Evolutionary conservation across 2,888 invertebrate species (phyloP).

Genomic region (Hanleya hanleyi): DNA sequence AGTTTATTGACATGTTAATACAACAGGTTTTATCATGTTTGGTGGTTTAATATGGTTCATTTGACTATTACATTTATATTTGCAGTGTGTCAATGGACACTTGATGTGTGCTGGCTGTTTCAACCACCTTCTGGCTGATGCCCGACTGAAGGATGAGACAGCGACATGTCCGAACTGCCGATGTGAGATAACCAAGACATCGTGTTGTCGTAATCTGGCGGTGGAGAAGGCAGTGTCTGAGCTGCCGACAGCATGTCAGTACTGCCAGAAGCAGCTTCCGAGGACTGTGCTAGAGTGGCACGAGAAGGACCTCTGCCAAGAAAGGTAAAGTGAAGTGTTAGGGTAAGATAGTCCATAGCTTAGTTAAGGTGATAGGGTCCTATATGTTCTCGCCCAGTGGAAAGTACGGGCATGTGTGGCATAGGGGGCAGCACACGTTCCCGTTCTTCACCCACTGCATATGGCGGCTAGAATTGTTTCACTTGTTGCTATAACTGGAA

Average conservation of each 20-base stretch:
- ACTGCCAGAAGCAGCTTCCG: constrained; percentile 89
- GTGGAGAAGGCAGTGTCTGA: constrained; percentile 97
- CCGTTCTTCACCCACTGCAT: constrained; percentile 7
- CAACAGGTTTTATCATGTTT: too few species aligned
- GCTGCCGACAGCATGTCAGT: constrained; percentile 92
- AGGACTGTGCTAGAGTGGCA: constrained; percentile 89
- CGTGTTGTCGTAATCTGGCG: constrained; percentile 90
- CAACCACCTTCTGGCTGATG: constrained; percentile 95
- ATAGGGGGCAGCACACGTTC: background rate
- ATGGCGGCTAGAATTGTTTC: constrained; percentile 14
- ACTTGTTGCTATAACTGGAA: constrained; percentile 32
- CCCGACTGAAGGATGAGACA: constrained; percentile 91
- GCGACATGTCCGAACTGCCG: constrained; percentile 97
- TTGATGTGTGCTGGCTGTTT: constrained; percentile 98
- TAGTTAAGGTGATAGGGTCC: background rate
- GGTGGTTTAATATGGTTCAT: too few species aligned
- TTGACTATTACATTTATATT: too few species aligned
- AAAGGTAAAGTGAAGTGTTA: constrained; percentile 79
- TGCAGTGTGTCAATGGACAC: constrained; percentile 96
- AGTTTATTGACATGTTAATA: too few species aligned
- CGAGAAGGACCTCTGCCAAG: constrained; percentile 88
- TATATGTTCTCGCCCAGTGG: background rate
- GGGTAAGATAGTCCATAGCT: background rate
- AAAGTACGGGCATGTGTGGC: constrained; percentile 35
- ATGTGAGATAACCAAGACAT: constrained; percentile 91